Conservation (phyloP, 2,888 invertebrate species). For the Cremastinae sp. region DNA sequence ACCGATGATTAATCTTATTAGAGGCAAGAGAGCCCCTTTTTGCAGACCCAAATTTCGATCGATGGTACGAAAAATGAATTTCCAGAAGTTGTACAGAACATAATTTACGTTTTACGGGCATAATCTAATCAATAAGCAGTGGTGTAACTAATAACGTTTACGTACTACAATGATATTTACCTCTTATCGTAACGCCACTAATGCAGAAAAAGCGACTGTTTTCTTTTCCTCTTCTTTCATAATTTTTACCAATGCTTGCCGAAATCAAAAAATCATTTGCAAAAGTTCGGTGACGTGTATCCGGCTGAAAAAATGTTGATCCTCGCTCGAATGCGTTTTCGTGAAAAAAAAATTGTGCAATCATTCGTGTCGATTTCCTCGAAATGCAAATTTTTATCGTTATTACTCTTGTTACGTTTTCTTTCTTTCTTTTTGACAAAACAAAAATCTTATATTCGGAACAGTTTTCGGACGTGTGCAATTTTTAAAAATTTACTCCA, state of each 20-base stretch:
- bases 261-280: neutral
- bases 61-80: slow-evolving; percentile 4
- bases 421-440: neutral
- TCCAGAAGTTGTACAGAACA: slow-evolving; percentile 37
- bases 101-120: slow-evolving; percentile 53
- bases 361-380: too few relatives aligned
- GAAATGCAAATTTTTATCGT: neutral
- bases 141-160: slow-evolving; percentile 63
- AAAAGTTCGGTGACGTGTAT: too few relatives aligned
- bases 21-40: slow-evolving; percentile 9
- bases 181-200: slow-evolving; percentile 55
- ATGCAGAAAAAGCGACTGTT: slow-evolving; percentile 35
- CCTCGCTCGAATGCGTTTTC: too few relatives aligned
- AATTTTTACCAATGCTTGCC: neutral
- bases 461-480: slow-evolving; percentile 50
- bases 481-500: slow-evolving; percentile 7
- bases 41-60: slow-evolving; percentile 7
- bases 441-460: neutral
- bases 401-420: neutral
- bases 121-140: slow-evolving; percentile 60
- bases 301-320: too few relatives aligned
- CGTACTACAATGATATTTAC: slow-evolving; percentile 63
- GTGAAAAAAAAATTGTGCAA: too few relatives aligned
- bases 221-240: slow-evolving; percentile 28
- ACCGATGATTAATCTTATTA: neutral